These are phyloP conservation scores for Chlorops oryzae DNA, from an alignment of 1,140 invertebrate genomes.

Conservation along the genomic window DNA sequence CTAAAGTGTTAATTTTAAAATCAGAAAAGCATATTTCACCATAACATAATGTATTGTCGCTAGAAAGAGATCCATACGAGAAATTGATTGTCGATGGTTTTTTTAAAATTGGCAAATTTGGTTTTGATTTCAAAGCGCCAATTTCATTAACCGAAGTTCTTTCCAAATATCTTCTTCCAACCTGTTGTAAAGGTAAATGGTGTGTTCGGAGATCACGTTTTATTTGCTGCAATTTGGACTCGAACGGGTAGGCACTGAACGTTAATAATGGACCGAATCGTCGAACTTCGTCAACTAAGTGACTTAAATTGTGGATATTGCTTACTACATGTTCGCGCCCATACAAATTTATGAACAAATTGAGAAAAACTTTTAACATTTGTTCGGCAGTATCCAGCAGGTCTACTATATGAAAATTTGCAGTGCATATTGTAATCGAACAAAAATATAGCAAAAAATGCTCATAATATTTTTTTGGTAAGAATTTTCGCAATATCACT, in stretches of 20 bases:
- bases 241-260: conserved; percentile 1
- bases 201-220: not conserved
- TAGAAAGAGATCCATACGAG: no score
- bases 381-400: not conserved
- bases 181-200: not conserved
- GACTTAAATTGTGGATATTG: not conserved
- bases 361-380: not conserved
- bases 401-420: not conserved
- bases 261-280: not conserved
- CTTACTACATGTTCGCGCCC: not conserved
- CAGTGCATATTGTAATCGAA: conserved; percentile 1
- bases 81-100: not conserved
- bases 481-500: not conserved
- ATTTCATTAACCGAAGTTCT: not conserved
- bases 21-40: no score
- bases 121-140: not conserved
- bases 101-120: not conserved
- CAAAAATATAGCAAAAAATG: not conserved
- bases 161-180: conserved; percentile 7
- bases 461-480: not conserved
- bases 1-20: not conserved
- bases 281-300: not conserved
- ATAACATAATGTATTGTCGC: no score
- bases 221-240: conserved; percentile 12
- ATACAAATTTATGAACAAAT: not conserved